Base-by-base conservation (phyloP, 2,888 invertebrate genomes). In the Tiphia femorata region DNA sequence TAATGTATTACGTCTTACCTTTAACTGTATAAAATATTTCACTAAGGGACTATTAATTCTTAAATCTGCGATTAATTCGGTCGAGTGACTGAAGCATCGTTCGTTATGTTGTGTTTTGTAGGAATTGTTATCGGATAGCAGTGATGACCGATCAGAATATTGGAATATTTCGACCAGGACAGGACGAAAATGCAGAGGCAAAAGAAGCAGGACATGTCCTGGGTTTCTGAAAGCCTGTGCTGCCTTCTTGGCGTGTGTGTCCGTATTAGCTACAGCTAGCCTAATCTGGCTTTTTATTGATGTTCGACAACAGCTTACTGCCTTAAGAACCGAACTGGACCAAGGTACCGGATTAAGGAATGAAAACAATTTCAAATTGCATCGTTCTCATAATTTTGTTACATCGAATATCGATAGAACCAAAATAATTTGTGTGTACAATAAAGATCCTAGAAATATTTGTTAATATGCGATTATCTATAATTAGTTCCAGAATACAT, bases 271-370 rank as follows among this genome's bases (percentile, higher is more conserved):
- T 10, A 90, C 90, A 6, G 87, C 89, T 29, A 88, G 89, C 25
- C 87, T 90, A 57, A 85, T 90, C 58, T 90, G 90, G 90, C 86
- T 90, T 48, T 90, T 90, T 81, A 88, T 89, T 51, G 90, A 90
- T 75, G 88, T 90, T 48, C 86, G 90, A 72, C 86, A 89, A 70
- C 90, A 90, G 79, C 88, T 90, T 56, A 88, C 88, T 33, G 88
- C 88, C 30, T 86, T 90, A 19, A 85, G 90, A 65, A 86, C 86
- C 58, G 89, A 90, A 78, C 86, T 90, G 84, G 89, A 90, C 72
- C 87, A 88, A 89, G 90, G 90, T 90, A 84, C 61, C 41, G 37
- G 51, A 51, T 27, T n/a, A 12, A 21, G 8, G 23, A 40, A 1
- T 37, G 8, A 5, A 37, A 3, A n/a, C 5, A 33, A 0, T 14